Conservation (phyloP, 1,140 invertebrate genomes). For the Pogonognathellus flavescens region DNA sequence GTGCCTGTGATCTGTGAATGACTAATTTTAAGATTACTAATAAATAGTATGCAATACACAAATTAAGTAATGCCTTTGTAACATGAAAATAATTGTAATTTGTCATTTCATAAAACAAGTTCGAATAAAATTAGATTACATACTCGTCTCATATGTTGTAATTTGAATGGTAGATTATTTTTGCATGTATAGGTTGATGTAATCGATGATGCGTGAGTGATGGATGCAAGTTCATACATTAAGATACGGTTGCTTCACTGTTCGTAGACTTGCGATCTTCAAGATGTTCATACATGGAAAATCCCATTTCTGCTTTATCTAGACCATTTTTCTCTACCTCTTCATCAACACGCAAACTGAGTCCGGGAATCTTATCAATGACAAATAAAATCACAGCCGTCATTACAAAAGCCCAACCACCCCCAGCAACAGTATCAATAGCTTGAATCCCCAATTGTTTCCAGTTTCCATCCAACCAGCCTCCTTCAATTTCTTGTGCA, state of each 20-base stretch:
- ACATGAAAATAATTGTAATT: too few species aligned
- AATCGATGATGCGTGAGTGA: too few species aligned
- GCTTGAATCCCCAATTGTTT: conserved; percentile 59
- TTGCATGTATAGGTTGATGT: too few species aligned
- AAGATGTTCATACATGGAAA: conserved; percentile 57
- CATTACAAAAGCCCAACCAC: conserved; percentile 60
- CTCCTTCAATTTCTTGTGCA: conserved; percentile 60
- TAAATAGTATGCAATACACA: too few species aligned
- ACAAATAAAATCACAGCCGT: conserved; percentile 60
- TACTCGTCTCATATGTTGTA: too few species aligned
- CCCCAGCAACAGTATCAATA: conserved; percentile 61
- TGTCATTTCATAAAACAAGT: too few species aligned
- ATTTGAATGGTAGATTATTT: too few species aligned
- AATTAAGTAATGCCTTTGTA: too few species aligned
- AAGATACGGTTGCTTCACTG: not conserved
- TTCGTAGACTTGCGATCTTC: not conserved
- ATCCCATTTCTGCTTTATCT: conserved; percentile 62
- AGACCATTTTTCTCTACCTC: conserved; percentile 60
- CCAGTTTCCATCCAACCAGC: conserved; percentile 64
- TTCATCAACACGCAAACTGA: conserved; percentile 54
- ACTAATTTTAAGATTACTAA: too few species aligned
- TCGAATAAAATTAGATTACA: too few species aligned
- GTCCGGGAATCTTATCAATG: conserved; percentile 64
- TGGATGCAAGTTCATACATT: too few species aligned
- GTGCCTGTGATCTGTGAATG: too few species aligned